Conservation (phyloP, 2,888 invertebrate genomes). For the Chloroclysta siterata region DNA sequence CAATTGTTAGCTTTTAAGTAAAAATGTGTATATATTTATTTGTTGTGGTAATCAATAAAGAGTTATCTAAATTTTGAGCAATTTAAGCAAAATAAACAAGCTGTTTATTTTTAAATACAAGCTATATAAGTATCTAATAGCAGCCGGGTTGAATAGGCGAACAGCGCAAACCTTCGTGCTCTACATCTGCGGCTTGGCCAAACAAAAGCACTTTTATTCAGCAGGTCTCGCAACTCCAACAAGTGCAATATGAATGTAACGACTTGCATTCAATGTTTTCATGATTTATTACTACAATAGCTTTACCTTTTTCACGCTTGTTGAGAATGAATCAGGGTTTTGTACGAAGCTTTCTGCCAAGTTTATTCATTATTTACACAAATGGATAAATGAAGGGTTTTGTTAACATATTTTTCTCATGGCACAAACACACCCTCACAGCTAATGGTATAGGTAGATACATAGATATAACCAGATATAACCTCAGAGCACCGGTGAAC, state of each 20-base stretch:
- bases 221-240: conserved; percentile 36
- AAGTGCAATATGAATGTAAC: conserved; percentile 47
- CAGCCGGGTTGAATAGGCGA: background rate
- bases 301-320: conserved; percentile 21
- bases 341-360: conserved; percentile 3
- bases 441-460: no score
- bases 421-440: no score
- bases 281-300: conserved; percentile 32
- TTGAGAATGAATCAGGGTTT: conserved; percentile 6
- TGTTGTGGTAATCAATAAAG: no score
- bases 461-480: no score
- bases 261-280: conserved; percentile 42
- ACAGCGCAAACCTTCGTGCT: conserved; percentile 2
- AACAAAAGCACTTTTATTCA: conserved; percentile 46
- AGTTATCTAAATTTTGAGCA: no score
- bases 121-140: background rate
- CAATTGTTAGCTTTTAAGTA: no score
- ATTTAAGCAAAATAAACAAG: no score
- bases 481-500: no score
- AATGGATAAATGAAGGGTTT: background rate
- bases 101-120: no score
- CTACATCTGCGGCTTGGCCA: conserved; percentile 29
- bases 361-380: background rate
- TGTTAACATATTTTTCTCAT: background rate
- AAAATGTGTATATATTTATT: no score